These are phyloP conservation scores for Chymomyza caudatula DNA, from an alignment of 2,888 invertebrate species.

Conservation along the genomic window DNA sequence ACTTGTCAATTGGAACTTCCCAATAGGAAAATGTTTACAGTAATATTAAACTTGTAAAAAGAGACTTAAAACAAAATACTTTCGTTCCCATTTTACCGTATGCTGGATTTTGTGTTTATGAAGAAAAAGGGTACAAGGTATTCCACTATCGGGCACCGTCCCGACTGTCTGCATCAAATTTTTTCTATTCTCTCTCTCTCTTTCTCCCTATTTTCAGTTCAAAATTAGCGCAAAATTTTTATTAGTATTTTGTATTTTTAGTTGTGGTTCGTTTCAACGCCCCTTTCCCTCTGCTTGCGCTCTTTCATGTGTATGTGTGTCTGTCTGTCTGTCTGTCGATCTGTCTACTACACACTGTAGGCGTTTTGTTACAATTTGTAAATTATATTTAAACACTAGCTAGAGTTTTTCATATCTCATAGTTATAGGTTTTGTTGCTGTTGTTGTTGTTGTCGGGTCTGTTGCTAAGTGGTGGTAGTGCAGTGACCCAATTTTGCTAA, in stretches of 20 bases:
- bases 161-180: too few relatives aligned
- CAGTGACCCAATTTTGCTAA: constrained; percentile 67
- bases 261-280: constrained; percentile 38
- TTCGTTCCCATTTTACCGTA: too few relatives aligned
- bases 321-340: too few relatives aligned
- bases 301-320: not conserved
- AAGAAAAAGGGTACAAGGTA: too few relatives aligned
- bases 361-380: constrained; percentile 47
- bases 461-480: constrained; percentile 58
- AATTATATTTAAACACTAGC: constrained; percentile 61
- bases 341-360: constrained; percentile 21
- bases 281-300: not conserved
- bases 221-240: constrained; percentile 49
- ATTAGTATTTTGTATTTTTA: constrained; percentile 50
- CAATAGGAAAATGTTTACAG: too few relatives aligned
- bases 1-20: too few relatives aligned
- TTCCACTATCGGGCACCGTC: too few relatives aligned
- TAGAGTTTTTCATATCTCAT: constrained; percentile 10
- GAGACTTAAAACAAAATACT: too few relatives aligned
- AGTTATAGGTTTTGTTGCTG: constrained; percentile 7
- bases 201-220: constrained; percentile 12
- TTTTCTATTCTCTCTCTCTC: not conserved
- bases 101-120: too few relatives aligned
- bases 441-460: constrained; percentile 28
- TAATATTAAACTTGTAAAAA: too few relatives aligned